Evolutionary conservation across 2,888 invertebrate genomes (phyloP).

Genomic region (Euphydryas editha): DNA sequence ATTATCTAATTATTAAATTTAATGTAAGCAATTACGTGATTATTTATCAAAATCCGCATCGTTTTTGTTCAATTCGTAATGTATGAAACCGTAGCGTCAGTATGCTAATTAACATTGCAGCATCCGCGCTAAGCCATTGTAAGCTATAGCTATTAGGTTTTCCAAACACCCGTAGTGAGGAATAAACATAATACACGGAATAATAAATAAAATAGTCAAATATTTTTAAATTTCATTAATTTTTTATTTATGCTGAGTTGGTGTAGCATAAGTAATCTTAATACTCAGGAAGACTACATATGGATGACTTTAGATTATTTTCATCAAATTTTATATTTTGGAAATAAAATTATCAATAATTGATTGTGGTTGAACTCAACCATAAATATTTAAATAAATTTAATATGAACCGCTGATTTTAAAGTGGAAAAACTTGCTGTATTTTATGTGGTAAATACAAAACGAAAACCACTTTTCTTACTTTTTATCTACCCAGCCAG

Average conservation of each 20-base stretch:
- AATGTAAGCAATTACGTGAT: not conserved
- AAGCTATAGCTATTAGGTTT: constrained; percentile 31
- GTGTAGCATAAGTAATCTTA: not conserved
- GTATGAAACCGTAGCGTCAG: constrained; percentile 7
- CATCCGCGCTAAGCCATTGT: constrained; percentile 24
- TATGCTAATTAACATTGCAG: constrained; percentile 31
- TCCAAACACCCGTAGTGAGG: constrained; percentile 14
- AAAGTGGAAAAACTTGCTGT: no score
- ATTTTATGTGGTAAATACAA: no score
- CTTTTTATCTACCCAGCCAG: no score
- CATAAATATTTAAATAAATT: no score
- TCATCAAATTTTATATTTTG: no score
- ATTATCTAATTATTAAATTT: not conserved
- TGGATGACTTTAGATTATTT: no score
- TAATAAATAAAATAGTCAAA: not conserved
- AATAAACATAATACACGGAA: not conserved
- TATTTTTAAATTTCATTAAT: not conserved
- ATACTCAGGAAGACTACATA: not conserved
- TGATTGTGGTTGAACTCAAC: no score
- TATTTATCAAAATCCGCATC: not conserved
- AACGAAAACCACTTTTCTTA: no score
- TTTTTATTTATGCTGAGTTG: not conserved
- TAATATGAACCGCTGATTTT: no score
- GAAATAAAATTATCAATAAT: no score
- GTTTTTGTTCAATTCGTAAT: constrained; percentile 18